Evolutionary conservation across 2,888 invertebrate species (phyloP), one percentile per base, ranked within the genome.

Genomic region (Xestia ashworthii): DNA sequence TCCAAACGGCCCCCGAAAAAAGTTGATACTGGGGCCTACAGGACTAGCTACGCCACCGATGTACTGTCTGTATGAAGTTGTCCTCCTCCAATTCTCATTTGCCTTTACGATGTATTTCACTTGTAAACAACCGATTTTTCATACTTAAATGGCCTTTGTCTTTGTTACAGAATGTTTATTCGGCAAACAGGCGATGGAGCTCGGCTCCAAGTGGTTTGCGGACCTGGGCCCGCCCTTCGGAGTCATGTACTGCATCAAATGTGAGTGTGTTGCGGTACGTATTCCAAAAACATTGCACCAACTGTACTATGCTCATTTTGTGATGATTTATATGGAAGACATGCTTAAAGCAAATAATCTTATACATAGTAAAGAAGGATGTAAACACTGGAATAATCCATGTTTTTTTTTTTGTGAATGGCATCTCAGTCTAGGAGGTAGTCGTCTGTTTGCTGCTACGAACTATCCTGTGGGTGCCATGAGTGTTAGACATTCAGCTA

Each of bases 191-290:
- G 97, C 98, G 73, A 98, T 98, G 90, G 99, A 99, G 95, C 97
- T 99, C 87, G 99, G 99, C 74, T 98, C 99, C 71, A 98, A 98
- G 89, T 99, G 99, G 99, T 98, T 98, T 92, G 99, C 99, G 71
- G 98, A 99, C 94, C 97, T 99, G 88, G 99, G 99, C 76, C 98
- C 98, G 74, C 99, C 99, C 32, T 99, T 99, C 93, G 99, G 99
- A 83, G 98, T 99, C 86, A 98, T 99, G 98, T 98, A 98, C 96
- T 99, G 99, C 97, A 98, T 99, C 97, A 98, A 98, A 97, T 99
- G 99, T 97, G 98, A 99, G 97, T 99, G 99, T 97, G 97, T 98
- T 92, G 98, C 98, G 97, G 99, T 99, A 98, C 98, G 99, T 98
- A 88, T 88, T 81, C n/a, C 78, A 85, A 87, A 76, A 73, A 64